These are phyloP conservation scores for Ormyrus nitidulus DNA, from an alignment of 2,888 invertebrate genomes.

Conservation along the genomic window DNA sequence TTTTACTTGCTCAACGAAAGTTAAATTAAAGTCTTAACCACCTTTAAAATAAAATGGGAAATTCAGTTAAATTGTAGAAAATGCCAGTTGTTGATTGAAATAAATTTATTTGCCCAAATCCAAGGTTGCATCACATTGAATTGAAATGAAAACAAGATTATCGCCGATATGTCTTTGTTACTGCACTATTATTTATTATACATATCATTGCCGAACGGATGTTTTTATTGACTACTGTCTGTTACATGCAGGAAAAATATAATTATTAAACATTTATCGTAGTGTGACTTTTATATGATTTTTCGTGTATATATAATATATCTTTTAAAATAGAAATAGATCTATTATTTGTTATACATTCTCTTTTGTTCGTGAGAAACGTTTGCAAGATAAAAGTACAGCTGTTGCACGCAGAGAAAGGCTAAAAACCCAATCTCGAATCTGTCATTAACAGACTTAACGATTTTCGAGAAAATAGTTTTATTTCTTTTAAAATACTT, in stretches of 20 bases:
- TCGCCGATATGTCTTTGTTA: constrained; percentile 47
- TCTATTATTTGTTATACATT: neutral
- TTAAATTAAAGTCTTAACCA: constrained; percentile 4
- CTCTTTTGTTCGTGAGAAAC: neutral
- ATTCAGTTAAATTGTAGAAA: neutral
- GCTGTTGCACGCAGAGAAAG: constrained; percentile 7
- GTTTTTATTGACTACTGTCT: constrained; percentile 8
- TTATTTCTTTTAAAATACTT: constrained; percentile 11
- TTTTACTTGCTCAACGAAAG: too few relatives aligned
- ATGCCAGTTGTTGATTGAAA: neutral
- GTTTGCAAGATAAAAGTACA: constrained; percentile 27
- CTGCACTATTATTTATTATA: constrained; percentile 42
- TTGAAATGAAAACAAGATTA: constrained; percentile 36
- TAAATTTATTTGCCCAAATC: constrained; percentile 20
- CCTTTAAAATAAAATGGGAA: neutral
- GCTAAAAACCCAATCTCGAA: constrained; percentile 12
- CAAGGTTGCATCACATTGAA: constrained; percentile 1
- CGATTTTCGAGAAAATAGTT: constrained; percentile 44
- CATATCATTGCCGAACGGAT: constrained; percentile 39
- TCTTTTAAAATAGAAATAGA: constrained; percentile 38
- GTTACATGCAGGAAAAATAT: constrained; percentile 43
- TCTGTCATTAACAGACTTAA: constrained; percentile 36
- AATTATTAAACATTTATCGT: constrained; percentile 39
- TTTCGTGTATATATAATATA: neutral
- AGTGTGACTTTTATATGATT: neutral